Conservation (phyloP, 92 coral and sea anemone species). For the Actinostola sp. region DNA sequence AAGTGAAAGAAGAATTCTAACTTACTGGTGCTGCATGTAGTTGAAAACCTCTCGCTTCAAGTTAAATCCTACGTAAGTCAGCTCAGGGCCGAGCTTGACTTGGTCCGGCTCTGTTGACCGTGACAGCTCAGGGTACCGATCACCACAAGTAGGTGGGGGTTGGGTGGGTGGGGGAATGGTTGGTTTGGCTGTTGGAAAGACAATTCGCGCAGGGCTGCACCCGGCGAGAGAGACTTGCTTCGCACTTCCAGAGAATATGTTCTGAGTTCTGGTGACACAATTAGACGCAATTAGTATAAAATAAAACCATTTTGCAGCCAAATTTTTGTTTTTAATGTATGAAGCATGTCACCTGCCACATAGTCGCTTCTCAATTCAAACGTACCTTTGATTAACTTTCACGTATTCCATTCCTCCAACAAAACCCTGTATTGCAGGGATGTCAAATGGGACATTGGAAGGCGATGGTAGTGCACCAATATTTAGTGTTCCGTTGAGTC, state of each 20-base stretch:
- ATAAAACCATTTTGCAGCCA: too few relatives aligned
- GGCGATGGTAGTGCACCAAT: slow-evolving; percentile 72
- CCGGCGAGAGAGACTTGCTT: slow-evolving; percentile 89
- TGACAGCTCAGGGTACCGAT: slow-evolving; percentile 55
- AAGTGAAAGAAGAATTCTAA: too few relatives aligned
- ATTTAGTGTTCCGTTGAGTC: slow-evolving; percentile 72
- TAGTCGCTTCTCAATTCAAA: slow-evolving; percentile 21
- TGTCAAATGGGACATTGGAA: slow-evolving; percentile 47
- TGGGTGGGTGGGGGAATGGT: slow-evolving; percentile 90
- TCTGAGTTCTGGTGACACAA: slow-evolving; percentile 19
- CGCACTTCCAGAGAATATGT: slow-evolving; percentile 80
- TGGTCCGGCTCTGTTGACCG: slow-evolving; percentile 42
- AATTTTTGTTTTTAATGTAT: too few relatives aligned
- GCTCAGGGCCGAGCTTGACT: slow-evolving; percentile 59
- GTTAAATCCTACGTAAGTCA: slow-evolving; percentile 63
- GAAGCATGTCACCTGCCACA: too few relatives aligned
- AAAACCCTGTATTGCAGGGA: slow-evolving; percentile 76
- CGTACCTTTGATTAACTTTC: slow-evolving; percentile 62
- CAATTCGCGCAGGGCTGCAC: slow-evolving; percentile 67
- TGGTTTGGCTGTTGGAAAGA: slow-evolving; percentile 76
- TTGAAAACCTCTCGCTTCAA: slow-evolving; percentile 44
- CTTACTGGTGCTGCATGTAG: slow-evolving; percentile 70
- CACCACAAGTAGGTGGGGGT: slow-evolving; percentile 82
- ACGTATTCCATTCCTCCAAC: slow-evolving; percentile 74
- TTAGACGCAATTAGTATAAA: too few relatives aligned